These are phyloP conservation scores for Hiodon alosoides DNA, from an alignment of 2,113 vertebrate species.

Conservation along the genomic window DNA sequence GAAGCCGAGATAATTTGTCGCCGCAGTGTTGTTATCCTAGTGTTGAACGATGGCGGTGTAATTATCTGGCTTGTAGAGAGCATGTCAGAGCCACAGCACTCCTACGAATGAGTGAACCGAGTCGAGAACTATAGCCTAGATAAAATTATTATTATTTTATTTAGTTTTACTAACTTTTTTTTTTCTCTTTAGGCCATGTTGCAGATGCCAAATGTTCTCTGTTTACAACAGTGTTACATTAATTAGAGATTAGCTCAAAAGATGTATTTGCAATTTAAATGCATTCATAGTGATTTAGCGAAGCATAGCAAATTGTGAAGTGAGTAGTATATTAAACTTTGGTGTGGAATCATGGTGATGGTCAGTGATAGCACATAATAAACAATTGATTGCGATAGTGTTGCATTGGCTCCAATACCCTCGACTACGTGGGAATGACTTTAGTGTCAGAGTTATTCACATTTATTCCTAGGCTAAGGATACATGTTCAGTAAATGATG, in stretches of 20 bases:
- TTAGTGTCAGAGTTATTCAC: background rate
- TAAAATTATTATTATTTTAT: conserved; percentile 44
- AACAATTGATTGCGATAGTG: too few species aligned
- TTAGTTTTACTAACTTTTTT: conserved; percentile 62
- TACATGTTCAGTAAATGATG: background rate
- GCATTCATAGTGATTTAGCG: too few species aligned
- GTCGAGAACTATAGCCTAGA: conserved; percentile 52
- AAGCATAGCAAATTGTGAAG: too few species aligned
- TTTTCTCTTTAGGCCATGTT: conserved; percentile 47
- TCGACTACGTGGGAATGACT: background rate
- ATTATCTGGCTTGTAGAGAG: conserved; percentile 81
- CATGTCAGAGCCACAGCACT: conserved; percentile 80
- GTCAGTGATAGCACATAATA: background rate
- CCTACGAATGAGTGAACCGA: conserved; percentile 78
- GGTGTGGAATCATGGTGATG: too few species aligned
- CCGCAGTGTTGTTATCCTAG: conserved; percentile 77
- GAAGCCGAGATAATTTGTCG: conserved; percentile 81
- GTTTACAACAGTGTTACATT: too few species aligned
- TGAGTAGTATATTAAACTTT: too few species aligned
- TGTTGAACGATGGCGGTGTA: conserved; percentile 81
- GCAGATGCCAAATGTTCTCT: background rate
- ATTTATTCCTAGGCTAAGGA: too few species aligned
- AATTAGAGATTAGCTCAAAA: too few species aligned
- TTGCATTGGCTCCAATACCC: background rate
- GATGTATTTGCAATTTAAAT: too few species aligned